Conservation (phyloP, 2,113 vertebrate genomes). For the Helogale parvula region DNA sequence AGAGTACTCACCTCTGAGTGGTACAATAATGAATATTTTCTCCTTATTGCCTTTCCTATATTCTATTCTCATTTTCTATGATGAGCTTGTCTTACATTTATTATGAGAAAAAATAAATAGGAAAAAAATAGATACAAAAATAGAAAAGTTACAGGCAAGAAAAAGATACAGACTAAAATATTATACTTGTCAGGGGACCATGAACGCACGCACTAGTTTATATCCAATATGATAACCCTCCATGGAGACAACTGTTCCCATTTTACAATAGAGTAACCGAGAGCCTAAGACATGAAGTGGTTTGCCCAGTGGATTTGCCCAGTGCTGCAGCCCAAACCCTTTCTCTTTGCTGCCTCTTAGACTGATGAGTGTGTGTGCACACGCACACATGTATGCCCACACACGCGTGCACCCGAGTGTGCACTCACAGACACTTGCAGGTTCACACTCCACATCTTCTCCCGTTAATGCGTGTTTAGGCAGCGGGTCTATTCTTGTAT, state of each 20-base stretch:
- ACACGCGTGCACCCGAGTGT: fast-evolving
- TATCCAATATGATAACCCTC: neutral
- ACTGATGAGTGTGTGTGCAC: neutral
- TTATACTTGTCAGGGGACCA: neutral
- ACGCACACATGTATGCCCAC: too few species aligned
- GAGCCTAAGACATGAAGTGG: neutral
- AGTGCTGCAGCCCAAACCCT: neutral
- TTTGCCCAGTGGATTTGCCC: neutral
- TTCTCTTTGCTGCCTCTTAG: neutral
- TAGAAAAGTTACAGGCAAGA: neutral
- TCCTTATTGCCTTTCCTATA: neutral
- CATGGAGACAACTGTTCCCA: neutral
- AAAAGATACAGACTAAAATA: neutral
- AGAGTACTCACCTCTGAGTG: neutral
- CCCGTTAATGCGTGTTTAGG: neutral
- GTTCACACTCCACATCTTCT: neutral
- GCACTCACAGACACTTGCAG: neutral
- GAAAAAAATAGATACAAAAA: neutral
- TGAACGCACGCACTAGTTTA: neutral
- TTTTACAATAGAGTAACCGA: neutral
- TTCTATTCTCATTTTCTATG: neutral
- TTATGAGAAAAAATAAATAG: neutral
- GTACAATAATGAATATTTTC: neutral
- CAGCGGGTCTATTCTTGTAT: neutral
- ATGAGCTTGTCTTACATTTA: neutral